Evolutionary conservation across 1,140 invertebrate genomes (phyloP), one percentile per base, ranked within the genome.

Genomic region (Euschistus heros): DNA sequence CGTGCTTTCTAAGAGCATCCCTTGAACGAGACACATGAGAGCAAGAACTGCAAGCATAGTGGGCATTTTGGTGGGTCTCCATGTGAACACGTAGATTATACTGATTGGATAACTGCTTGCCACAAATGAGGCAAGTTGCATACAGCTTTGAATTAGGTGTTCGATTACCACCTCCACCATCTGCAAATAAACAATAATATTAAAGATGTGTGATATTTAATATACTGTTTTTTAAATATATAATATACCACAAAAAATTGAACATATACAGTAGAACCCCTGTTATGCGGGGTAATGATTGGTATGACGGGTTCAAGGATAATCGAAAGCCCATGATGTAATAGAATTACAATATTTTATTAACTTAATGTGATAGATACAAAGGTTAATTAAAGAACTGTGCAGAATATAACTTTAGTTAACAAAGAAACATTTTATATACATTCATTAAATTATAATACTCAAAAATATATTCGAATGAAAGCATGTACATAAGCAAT

Each of bases 31-130:
- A 91, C 18, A 92, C 89, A 72, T 92, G 90, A 22, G 82, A 84
- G 76, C 89, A 93, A 0, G 88, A 86, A 61, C 86, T 82, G 73
- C 90, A 92, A 22, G 89, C 88, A 74, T 81, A 85, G 63, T 86
- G 84, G 66, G 87, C 84, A 70, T 91, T 89, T 71, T 89, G 88
- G 73, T 92, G 89, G 17, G 89, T 92, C 73, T 92, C 91, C 82
- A 92, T 86, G 72, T 92, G 90, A 67, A 93, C 89, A 54, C 89
- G 80, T 70, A 92, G 76, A 76, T 93, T 93, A 75, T 93, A 93
- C 74, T 91, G 89, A 77, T 92, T 92, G 75, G 88, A 91, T 37
- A 92, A 78, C 66, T 90, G 87, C 75, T 92, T 92, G 70, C 87
- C 85, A 76, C 90, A 92, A 44, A 92, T 82, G 64, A 86, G 82